Evolutionary conservation across 2,888 invertebrate species (phyloP).

Genomic region (Noctua janthina): DNA sequence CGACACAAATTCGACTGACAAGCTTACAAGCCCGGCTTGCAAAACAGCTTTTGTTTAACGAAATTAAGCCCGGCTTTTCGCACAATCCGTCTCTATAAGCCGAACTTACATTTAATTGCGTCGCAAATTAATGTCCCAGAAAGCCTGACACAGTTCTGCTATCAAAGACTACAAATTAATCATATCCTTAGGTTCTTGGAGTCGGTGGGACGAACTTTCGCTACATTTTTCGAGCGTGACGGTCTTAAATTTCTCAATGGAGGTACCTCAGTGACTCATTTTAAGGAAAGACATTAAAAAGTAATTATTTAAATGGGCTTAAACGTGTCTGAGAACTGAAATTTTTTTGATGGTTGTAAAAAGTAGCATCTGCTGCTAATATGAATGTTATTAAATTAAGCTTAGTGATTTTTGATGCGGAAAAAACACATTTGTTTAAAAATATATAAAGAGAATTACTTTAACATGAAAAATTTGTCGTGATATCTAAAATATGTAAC

Average conservation of each 20-base stretch:
- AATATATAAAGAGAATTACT: neutral
- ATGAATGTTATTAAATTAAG: conserved; percentile 26
- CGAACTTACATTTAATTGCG: conserved; percentile 24
- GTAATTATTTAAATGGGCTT: conserved; percentile 52
- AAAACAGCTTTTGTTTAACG: conserved; percentile 30
- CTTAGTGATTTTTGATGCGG: conserved; percentile 6
- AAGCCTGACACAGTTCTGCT: conserved; percentile 30
- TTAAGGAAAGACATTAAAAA: conserved; percentile 48
- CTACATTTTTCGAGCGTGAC: conserved; percentile 22
- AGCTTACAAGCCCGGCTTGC: neutral
- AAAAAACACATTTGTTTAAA: neutral
- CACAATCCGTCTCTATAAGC: neutral
- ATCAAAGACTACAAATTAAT: conserved; percentile 42
- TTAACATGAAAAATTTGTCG: neutral
- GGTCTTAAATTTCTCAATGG: conserved; percentile 13
- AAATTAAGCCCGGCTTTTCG: conserved; percentile 22
- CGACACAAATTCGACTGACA: conserved; percentile 21
- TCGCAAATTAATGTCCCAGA: conserved; percentile 27
- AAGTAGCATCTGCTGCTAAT: conserved; percentile 4
- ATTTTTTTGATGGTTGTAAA: conserved; percentile 7
- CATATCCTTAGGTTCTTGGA: conserved; percentile 20
- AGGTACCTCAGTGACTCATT: conserved; percentile 5
- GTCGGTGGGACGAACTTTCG: neutral
- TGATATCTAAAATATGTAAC: conserved; percentile 14
- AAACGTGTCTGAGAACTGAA: conserved; percentile 9